Evolutionary conservation across 2,888 invertebrate species (phyloP), one percentile per base, ranked within the genome.

Genomic region (Piscicola geometra): DNA sequence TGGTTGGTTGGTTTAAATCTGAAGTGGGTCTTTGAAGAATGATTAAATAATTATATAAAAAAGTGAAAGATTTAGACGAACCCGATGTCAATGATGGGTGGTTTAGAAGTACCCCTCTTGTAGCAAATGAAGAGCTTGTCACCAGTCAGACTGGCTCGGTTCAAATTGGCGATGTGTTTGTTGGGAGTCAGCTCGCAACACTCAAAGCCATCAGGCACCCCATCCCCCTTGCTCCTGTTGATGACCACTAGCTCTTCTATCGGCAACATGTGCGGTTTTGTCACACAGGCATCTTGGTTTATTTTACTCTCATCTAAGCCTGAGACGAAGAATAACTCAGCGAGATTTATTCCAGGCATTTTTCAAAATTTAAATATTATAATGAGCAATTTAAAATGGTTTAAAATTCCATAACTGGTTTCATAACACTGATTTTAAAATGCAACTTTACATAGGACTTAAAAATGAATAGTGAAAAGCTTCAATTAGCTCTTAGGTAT

Each of bases 11-110:
- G 5, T 41, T 41, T 41, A 41, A 41, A 41, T 41, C 41, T 5
- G 15, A 41, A 41, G 9, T 41, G 41, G 41, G 15, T 50, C 28
- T 12, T 28, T 2, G 21, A 3, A 69, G 28, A 69, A 36, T 5
- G 32, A 69, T 36, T 15, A 33, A 18, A 32, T 47, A 41, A 18
- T 36, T 69, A n/a, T 18, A 67, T 21, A 67, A 28, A 67, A 67
- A 25, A 32, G 33, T 25, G 52, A 25, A 35, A 64, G 64, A 28
- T 21, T 60, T 60, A 5, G 1, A 9, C 60, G 52, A 41, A 76
- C 76, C 76, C 76, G 35, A 76, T 66, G 47, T 76, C 71, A 60
- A 71, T 60, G 21, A 76, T 71, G 5, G 76, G 76, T 25, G 76
- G 76, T 41, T 60, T 76, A 32, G 71, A 32, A 33, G 56, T 25